Percentiles rank a stretch among this genome's conserved stretches.
phyloP scores from a whole-genome alignment of 2,797 vertebrate species.

The Hyperoplus immaculatus region DNA sequence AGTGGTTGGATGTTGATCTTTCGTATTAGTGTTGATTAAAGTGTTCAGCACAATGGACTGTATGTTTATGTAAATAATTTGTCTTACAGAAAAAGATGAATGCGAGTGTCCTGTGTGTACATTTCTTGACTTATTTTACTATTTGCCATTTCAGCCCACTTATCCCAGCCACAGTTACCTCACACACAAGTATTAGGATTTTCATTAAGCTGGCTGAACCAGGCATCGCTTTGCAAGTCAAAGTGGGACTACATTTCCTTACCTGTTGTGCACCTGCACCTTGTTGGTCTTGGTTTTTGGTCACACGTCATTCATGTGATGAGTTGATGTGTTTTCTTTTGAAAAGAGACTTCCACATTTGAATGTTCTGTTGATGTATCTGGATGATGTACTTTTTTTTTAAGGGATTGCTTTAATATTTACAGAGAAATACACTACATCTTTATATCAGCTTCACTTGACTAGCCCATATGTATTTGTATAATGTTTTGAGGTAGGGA shows the following conservation, averaged over 20 bases:
- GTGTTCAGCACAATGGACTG: no score
- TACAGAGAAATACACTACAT: background rate
- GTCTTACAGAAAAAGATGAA: background rate
- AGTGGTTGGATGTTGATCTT: background rate
- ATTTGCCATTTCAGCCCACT: background rate
- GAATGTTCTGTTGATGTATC: background rate
- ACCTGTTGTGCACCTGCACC: background rate
- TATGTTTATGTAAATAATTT: background rate
- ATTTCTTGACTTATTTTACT: conserved; percentile 14
- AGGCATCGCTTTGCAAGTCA: conserved; percentile 57
- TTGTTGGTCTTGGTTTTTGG: background rate
- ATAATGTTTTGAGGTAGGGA: background rate
- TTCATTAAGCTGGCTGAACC: conserved; percentile 14
- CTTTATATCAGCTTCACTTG: no score
- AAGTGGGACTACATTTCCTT: conserved; percentile 14
- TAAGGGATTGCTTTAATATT: background rate
- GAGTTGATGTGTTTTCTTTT: background rate
- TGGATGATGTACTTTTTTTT: background rate
- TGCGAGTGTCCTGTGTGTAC: conserved; percentile 1
- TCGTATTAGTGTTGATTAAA: background rate
- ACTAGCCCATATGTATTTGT: background rate
- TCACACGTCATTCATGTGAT: background rate
- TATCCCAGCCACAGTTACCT: background rate
- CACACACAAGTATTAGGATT: background rate
- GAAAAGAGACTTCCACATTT: background rate